Evolutionary conservation across 2,113 vertebrate species (phyloP), one percentile per base, ranked within the genome.

Genomic region (Lophius piscatorius): DNA sequence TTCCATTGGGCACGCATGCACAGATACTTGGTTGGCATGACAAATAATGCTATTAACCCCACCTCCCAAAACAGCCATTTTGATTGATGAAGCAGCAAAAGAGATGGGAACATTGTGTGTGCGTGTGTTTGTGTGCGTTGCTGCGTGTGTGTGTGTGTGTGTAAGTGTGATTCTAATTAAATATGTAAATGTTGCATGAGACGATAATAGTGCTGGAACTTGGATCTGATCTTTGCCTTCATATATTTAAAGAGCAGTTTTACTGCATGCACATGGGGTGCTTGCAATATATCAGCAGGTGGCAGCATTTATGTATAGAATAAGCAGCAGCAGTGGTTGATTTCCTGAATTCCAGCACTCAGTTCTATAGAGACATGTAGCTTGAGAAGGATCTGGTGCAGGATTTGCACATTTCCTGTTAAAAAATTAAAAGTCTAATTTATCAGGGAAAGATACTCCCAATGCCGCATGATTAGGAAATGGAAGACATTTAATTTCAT

Each of bases 31-130:
- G 76, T 81, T 89, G 89, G 88, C 88, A 89, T 88, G 88, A 91
- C 85, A 84, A 89, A 90, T 89, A 91, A 88, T 78, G 70, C 80
- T 67, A 90, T 88, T 91, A 91, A 88, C 84, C 86, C 76, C 72
- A 83, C 83, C 77, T 85, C 81, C 84, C 79, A 74, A 75, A 84
- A 77, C 74, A 83, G 83, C 81, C 84, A 81, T 80, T 87, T 85
- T 91, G 88, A 90, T 88, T 85, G 86, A 90, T 90, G 79, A 62
- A 54, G 17, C 20, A 70, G 75, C 57, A 74, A 74, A 80, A 79
- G 63, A 41, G 63, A 73, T 73, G 71, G 48, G 49, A 63, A 63
- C 28, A 9, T 31, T 6, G 29, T 31, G 20, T 42, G 31, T 79
- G 62, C 63, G 40, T 63, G 59, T n/a, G 5, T 42, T 22, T 52